A percentile compares a stretch with the other conserved stretches of the same genome.
Evolutionary conservation across 2,888 invertebrate species (phyloP).

Genomic region (Cryptus viduatorius): DNA sequence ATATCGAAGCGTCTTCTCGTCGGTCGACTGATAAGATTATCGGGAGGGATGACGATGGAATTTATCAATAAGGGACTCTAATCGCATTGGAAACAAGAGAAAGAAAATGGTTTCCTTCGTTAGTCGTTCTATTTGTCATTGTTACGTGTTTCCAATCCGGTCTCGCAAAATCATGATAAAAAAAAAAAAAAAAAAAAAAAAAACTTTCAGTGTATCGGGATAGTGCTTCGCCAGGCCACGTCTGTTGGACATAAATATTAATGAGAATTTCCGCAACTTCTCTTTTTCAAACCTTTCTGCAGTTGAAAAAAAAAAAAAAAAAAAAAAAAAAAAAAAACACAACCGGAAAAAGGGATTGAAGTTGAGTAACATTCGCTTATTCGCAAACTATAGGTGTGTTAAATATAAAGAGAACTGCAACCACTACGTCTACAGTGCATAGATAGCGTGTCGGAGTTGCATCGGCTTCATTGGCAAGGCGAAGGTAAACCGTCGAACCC

Average conservation of each 20-base stretch:
- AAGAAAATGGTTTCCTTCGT: neutral
- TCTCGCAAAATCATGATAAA: neutral
- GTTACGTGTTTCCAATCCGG: neutral
- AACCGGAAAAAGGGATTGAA: neutral
- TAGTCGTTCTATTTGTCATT: neutral
- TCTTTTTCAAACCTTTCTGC: neutral
- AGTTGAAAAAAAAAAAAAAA: neutral
- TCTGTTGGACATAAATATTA: neutral
- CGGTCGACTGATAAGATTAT: neutral
- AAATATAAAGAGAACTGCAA: neutral
- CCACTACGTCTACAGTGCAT: neutral
- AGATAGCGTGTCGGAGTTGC: neutral
- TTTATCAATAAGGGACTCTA: neutral
- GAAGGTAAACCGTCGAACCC: neutral
- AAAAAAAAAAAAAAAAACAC: neutral
- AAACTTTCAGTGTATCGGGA: neutral
- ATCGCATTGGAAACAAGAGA: neutral
- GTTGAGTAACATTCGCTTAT: constrained; percentile 8
- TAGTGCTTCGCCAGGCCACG: constrained; percentile 4
- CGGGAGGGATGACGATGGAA: neutral
- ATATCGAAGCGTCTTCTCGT: neutral
- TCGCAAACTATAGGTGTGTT: neutral
- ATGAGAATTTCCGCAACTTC: neutral
- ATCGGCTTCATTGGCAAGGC: constrained; percentile 13
- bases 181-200: neutral